phyloP scores from a whole-genome alignment of 2,797 vertebrate species.

The Lagocephalus sceleratus region DNA sequence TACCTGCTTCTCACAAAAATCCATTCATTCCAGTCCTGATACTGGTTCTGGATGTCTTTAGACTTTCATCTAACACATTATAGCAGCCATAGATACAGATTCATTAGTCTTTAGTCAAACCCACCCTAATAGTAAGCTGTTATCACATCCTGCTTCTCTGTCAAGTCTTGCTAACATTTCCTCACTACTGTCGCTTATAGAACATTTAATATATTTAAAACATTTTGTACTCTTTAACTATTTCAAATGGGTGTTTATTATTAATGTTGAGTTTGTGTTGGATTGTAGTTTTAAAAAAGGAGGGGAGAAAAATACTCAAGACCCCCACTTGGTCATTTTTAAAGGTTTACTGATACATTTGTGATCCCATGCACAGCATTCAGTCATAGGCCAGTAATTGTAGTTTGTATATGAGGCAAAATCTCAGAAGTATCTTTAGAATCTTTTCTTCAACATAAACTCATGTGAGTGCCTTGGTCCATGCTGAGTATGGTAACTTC shows the following conservation, averaged over 20 bases:
- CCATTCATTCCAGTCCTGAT: constrained; percentile 3
- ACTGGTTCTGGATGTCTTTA: constrained; percentile 2
- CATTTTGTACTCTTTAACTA: constrained; percentile 68
- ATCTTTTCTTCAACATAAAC: constrained; percentile 40
- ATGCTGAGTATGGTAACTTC: constrained; percentile 60
- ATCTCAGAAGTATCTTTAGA: constrained; percentile 31
- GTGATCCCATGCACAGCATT: constrained; percentile 44
- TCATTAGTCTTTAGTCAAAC: constrained; percentile 30
- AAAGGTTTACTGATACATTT: constrained; percentile 48
- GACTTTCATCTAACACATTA: constrained; percentile 34
- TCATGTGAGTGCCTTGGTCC: constrained; percentile 65
- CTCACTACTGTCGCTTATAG: constrained; percentile 68
- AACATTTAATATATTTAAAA: constrained; percentile 80
- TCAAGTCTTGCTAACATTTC: constrained; percentile 70
- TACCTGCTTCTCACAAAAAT: constrained; percentile 31
- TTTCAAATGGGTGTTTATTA: constrained; percentile 56
- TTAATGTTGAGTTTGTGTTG: constrained; percentile 55
- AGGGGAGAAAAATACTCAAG: constrained; percentile 10
- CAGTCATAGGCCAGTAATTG: constrained; percentile 29
- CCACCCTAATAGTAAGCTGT: constrained; percentile 40
- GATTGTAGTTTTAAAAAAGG: constrained; percentile 51
- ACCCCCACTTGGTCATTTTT: constrained; percentile 25
- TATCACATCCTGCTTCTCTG: constrained; percentile 46
- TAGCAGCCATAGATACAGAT: constrained; percentile 32
- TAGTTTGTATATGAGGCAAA: constrained; percentile 34